Base-by-base conservation (phyloP, 2,888 invertebrate genomes). In the Palloptera scutellata region DNA sequence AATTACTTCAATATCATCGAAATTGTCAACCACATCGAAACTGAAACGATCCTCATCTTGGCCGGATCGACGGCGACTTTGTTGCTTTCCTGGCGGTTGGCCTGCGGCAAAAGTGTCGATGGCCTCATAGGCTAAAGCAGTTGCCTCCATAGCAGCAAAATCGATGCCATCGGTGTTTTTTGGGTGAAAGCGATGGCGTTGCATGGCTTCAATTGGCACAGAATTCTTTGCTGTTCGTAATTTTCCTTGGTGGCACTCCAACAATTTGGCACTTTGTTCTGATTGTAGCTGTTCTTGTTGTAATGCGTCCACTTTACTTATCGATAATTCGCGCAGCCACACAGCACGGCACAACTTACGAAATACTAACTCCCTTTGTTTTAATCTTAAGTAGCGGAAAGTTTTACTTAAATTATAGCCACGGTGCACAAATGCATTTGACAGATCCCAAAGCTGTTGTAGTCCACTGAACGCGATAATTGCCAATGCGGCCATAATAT, bases 401-500 rank as follows among this genome's bases (percentile, higher is more conserved):
- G 79, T 82, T 67, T 76, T 76, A 13, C 63, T 66, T 6, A 79
- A 72, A 67, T 80, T 77, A 62, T 79, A 83, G 61, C 79, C 77
- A 70, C 78, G 83, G 15, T 72, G 75, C 72, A 79, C 72, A 69
- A 80, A 80, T 66, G 81, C 80, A 79, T 78, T 73, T 68, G 79
- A 77, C 63, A 84, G 73, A 70, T 77, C 78, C 72, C 73, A 79
- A 30, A 84, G 70, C 70, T 84, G 79, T 67, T 78, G 76, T 68
- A 81, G 64, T 54, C 78, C 74, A 76, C 76, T 77, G 71, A 73
- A 77, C 67, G 76, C 75, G 70, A 79, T 75, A 71, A 79, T 75
- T 66, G 78, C 74, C 74, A 85, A 73, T 76, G 85, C 83, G 70
- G 83, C 84, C 84, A 84, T 84, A 55, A 66, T 10, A 19, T n/a